Evolutionary conservation across 2,888 invertebrate genomes (phyloP), one percentile per base, ranked within the genome.

Genomic region (Papilio gigon): DNA sequence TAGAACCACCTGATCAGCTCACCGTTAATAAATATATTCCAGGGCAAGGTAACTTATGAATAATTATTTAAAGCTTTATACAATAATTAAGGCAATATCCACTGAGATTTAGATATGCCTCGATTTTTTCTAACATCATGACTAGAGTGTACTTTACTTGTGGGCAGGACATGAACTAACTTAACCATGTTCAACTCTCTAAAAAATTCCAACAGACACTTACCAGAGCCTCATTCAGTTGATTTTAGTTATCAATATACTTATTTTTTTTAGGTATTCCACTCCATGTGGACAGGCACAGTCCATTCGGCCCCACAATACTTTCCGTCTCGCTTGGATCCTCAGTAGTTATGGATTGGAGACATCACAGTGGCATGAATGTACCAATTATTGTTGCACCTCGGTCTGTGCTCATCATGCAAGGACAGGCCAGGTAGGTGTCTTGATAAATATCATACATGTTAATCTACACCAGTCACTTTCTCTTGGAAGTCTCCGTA

Each of bases 201-300:
- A n/a, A n/a, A n/a, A n/a, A n/a, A n/a, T n/a, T n/a, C n/a, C n/a
- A n/a, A n/a, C n/a, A n/a, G n/a, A n/a, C n/a, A n/a, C n/a, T n/a
- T n/a, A n/a, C n/a, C n/a, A n/a, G n/a, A n/a, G n/a, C n/a, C n/a
- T n/a, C n/a, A n/a, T n/a, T n/a, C n/a, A n/a, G n/a, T n/a, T n/a
- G n/a, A n/a, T n/a, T n/a, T n/a, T n/a, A n/a, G n/a, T n/a, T n/a
- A n/a, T n/a, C n/a, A n/a, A n/a, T 14, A 63, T 33, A 30, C 33
- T 58, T 20, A 3, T 33, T 50, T 60, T 50, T 76, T 75, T 1
- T 78, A 96, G 97, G 98, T 44, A 99, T 99, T 82, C 99, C 99
- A 37, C 94, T 96, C 0, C 99, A 99, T 87, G 95, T 98, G 22
- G 99, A 99, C 83, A 98, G 97, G 0, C 98, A 98, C 82, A 98